Evolutionary conservation across 2,888 invertebrate genomes (phyloP).

Genomic region (Eristalinus aeneus): DNA sequence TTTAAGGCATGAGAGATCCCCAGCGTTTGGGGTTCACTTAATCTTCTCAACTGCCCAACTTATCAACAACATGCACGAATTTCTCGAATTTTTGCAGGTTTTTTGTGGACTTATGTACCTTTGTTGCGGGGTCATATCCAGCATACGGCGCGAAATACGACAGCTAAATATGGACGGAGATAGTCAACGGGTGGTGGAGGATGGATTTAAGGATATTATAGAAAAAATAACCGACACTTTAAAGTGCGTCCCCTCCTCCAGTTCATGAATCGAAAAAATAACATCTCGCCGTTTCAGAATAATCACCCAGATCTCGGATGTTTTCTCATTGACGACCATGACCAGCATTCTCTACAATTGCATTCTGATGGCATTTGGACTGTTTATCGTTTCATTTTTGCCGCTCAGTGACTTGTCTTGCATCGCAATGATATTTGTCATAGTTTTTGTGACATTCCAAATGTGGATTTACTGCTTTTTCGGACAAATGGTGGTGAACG

Average conservation of each 20-base stretch:
- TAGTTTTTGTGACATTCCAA: constrained; percentile 4
- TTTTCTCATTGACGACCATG: constrained; percentile 3
- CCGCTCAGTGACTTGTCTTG: neutral
- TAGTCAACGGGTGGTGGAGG: neutral
- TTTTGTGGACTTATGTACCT: constrained; percentile 12
- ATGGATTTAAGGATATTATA: neutral
- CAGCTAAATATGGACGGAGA: neutral
- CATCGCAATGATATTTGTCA: constrained; percentile 10
- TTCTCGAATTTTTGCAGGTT: neutral
- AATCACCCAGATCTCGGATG: neutral
- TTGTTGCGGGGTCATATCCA: neutral
- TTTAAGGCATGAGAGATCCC: too few relatives aligned
- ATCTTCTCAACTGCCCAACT: too few relatives aligned
- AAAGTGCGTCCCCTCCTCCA: neutral
- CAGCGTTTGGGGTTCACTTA: too few relatives aligned
- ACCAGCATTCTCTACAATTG: constrained; percentile 15
- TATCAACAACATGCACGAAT: too few relatives aligned
- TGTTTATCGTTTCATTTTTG: neutral
- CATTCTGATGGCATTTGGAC: constrained; percentile 2
- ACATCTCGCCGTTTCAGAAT: neutral
- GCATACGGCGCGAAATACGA: neutral
- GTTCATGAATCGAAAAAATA: neutral
- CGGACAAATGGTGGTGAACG: constrained; percentile 23
- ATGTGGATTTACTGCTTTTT: constrained; percentile 41
- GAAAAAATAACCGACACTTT: neutral